Evolutionary conservation across 1,140 invertebrate genomes (phyloP).

Genomic region (Lordiphosa stackelbergi): DNA sequence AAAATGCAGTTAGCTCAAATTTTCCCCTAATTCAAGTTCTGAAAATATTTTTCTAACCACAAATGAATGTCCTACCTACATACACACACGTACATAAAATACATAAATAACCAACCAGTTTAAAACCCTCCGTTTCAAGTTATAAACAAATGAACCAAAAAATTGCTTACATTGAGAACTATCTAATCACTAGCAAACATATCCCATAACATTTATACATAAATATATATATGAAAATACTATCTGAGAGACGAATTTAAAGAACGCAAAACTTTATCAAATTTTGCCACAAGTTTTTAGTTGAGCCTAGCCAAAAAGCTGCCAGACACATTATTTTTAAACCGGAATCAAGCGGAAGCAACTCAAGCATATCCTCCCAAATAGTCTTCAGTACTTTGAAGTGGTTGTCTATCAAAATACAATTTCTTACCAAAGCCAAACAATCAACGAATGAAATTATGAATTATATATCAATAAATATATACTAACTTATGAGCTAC

Average conservation of each 20-base stretch:
- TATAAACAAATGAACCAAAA: conserved; percentile 72
- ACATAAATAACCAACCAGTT: conserved; percentile 47
- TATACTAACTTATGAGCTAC: conserved; percentile 47
- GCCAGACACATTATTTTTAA: conserved; percentile 37
- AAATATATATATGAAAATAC: conserved; percentile 24
- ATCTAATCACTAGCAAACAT: conserved; percentile 39
- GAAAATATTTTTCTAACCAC: conserved; percentile 60
- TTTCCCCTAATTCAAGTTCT: conserved; percentile 35
- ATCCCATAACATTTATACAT: conserved; percentile 46
- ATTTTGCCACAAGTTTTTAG: conserved; percentile 19
- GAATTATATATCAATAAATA: conserved; percentile 43
- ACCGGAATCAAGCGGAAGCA: conserved; percentile 45
- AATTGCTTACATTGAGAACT: conserved; percentile 42
- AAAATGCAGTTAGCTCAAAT: conserved; percentile 47
- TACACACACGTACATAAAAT: neutral
- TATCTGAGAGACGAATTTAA: conserved; percentile 36
- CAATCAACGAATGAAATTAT: conserved; percentile 66
- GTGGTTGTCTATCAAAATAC: conserved; percentile 65
- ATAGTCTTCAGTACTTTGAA: conserved; percentile 61
- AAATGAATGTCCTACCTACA: conserved; percentile 45
- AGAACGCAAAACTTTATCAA: conserved; percentile 13
- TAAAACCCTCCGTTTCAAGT: conserved; percentile 74
- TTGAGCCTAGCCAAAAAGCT: conserved; percentile 51
- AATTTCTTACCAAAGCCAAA: conserved; percentile 43
- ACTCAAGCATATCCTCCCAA: conserved; percentile 71